phyloP scores from a whole-genome alignment of 2,113 vertebrate species.

The Forbesichthys agassizii region DNA sequence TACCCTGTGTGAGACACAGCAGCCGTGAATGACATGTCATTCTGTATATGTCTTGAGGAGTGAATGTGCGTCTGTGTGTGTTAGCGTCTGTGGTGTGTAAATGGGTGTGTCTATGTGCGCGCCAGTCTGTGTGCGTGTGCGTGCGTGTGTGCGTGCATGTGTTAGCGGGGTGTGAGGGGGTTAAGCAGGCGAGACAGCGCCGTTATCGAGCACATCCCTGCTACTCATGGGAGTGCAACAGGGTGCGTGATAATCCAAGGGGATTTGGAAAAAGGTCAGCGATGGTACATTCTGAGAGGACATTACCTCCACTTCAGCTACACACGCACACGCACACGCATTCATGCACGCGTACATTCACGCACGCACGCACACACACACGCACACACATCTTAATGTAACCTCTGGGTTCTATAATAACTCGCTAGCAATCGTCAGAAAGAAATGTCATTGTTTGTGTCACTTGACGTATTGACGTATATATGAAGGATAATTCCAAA shows the following conservation, averaged over 20 bases:
- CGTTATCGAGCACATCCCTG: constrained; percentile 23
- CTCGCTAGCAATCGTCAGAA: too few relatives aligned
- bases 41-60: constrained; percentile 3
- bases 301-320: background rate
- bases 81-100: background rate
- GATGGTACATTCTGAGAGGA: constrained; percentile 3
- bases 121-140: constrained; percentile 1
- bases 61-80: constrained; percentile 4
- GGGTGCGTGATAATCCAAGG: constrained; percentile 39
- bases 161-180: constrained; percentile 15
- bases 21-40: constrained; percentile 14
- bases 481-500: too few relatives aligned
- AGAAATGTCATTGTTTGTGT: too few relatives aligned
- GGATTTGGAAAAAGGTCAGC: constrained; percentile 35
- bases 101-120: constrained; percentile 6
- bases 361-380: background rate
- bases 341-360: too few relatives aligned
- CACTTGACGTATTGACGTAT: too few relatives aligned
- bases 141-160: constrained; percentile 8
- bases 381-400: background rate
- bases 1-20: constrained; percentile 19
- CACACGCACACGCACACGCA: background rate
- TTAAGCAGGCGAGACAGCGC: constrained; percentile 26
- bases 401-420: background rate
- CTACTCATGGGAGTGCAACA: constrained; percentile 28